These are phyloP conservation scores for Onychorhynchus coronatus DNA, from an alignment of 2,113 vertebrate species.

Conservation along the genomic window DNA sequence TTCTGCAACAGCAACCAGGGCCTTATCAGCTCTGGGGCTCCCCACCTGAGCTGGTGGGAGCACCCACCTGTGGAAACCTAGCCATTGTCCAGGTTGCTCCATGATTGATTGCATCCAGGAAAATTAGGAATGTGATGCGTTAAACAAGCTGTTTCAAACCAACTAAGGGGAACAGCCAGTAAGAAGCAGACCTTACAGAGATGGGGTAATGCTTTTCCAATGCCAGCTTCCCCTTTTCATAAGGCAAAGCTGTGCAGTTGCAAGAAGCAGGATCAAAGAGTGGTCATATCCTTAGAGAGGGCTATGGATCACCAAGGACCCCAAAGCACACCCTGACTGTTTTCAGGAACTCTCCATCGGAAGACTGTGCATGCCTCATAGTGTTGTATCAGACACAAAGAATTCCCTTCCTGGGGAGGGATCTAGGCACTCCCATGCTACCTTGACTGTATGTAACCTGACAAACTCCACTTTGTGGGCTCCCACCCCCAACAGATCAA, in stretches of 20 bases:
- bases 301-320: not conserved
- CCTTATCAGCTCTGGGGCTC: not conserved
- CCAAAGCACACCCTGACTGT: not conserved
- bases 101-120: not conserved
- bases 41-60: fast-evolving
- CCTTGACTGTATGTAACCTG: not conserved
- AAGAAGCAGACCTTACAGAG: not conserved
- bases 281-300: not conserved
- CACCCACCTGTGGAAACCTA: not conserved
- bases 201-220: not conserved
- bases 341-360: not conserved
- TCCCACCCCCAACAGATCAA: not conserved
- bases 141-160: not conserved
- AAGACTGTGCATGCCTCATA: not conserved
- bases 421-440: not conserved
- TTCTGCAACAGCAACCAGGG: not conserved
- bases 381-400: not conserved
- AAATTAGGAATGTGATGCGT: not conserved
- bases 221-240: not conserved
- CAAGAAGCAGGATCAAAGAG: not conserved
- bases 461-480: not conserved
- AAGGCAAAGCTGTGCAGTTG: not conserved
- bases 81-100: not conserved
- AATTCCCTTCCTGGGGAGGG: not conserved
- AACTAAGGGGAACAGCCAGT: not conserved